Evolutionary conservation across 2,113 vertebrate species (phyloP), one percentile per base, ranked within the genome.

Genomic region (Rostratula benghalensis): DNA sequence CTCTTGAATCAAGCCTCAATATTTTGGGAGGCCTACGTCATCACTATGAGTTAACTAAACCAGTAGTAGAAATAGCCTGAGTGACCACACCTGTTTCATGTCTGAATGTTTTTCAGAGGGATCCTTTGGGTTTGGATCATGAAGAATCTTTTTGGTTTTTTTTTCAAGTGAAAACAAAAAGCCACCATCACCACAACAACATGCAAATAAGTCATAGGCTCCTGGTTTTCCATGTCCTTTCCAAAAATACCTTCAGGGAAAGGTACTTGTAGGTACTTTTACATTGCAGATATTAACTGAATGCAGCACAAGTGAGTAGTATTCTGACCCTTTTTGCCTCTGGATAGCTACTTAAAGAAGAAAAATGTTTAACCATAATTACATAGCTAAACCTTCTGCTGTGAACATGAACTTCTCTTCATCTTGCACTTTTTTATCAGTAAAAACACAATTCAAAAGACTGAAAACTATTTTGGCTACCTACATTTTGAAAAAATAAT

Each of bases 31-130:
- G 41, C 23, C 48, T 74, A 90, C 17, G 6, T 77, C 23, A 13
- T 37, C 45, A 65, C 37, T 41, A 77, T 33, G 92, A 75, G 60
- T 83, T 88, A 35, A n/a, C 37, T 69, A 87, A 81, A 56, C 4
- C 5, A 3, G 10, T 64, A 89, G 60, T 64, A 94, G 73, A 93
- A 90, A 86, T 15, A 91, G 59, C 37, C 28, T 39, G 46, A 81
- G 48, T 94, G 56, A 82, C 69, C 68, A 84, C 51, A 94, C 69
- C 33, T 89, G 37, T 77, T 70, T 74, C 68, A 77, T 54, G 70
- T 93, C 67, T 89, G 17, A 84, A 64, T 71, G 60, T 67, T 95
- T 97, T 91, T 91, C 35, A 84, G 53, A 87, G n/a, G 21, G 35
- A 51, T 75, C 10, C 16, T 91, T 39, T 3, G 6, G 33, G 60